Evolutionary conservation across 2,113 vertebrate genomes (phyloP), one percentile per base, ranked within the genome.

Genomic region (Circaetus cinerascens): DNA sequence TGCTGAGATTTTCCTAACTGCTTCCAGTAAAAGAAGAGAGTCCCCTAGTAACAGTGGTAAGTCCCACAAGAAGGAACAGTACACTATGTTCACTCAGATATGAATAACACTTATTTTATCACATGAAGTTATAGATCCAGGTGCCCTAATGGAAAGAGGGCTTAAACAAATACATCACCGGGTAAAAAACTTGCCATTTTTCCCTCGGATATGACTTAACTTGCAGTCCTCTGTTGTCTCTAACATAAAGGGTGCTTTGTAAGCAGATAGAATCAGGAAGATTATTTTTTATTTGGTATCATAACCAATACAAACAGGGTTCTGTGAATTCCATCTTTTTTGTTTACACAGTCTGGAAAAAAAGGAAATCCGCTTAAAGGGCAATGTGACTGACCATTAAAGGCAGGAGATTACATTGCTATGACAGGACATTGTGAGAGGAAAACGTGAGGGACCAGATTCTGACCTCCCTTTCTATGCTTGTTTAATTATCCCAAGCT

Each of bases 51-150:
- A 96, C 93, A 94, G 96, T 84, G 74, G 97, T 85, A 97, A 98
- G 97, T 98, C 98, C 98, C 98, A 93, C 96, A 98, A 94, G 98
- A 98, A 98, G 98, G 97, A 98, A 95, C 95, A 90, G 98, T 96
- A 98, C 98, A 97, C 96, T 97, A 96, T 98, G 98, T 98, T 98
- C 98, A 98, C 98, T 99, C 98, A 98, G 95, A 98, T 98, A 98
- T 99, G 98, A 99, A 98, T 98, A 98, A 98, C 97, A 97, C 96
- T 97, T 98, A 98, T 99, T 98, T 99, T 99, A 98, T 98, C 98
- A 98, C 98, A 98, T 97, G 97, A 98, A 98, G 76, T 82, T 89
- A 95, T 89, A 60, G 91, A 76, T 93, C 86, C 95, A 90, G 91
- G 94, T 93, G 82, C 75, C 43, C 67, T 96, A 93, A 94, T 77